phyloP scores from a whole-genome alignment of 2,113 vertebrate species.

The Indicator indicator region DNA sequence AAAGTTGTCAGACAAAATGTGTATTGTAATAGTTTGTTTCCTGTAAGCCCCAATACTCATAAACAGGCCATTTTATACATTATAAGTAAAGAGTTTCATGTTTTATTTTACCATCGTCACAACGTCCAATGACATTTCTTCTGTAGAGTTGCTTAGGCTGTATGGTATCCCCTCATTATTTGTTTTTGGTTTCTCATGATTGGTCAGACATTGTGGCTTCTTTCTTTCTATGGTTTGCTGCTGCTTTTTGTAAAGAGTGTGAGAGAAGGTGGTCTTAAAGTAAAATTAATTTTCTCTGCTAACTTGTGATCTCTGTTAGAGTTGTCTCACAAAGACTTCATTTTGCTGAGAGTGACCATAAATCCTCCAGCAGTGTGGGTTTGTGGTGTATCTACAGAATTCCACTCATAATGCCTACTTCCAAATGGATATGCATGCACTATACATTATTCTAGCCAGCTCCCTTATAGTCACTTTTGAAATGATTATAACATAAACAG shows the following conservation, averaged over 20 bases:
- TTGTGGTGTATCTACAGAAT: neutral
- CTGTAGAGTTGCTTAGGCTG: neutral
- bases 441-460: neutral
- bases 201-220: neutral
- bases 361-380: neutral
- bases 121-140: neutral
- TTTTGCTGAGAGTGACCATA: neutral
- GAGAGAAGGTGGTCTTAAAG: neutral
- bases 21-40: neutral
- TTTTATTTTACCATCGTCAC: neutral
- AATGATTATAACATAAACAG: neutral
- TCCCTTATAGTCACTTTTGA: neutral
- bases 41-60: neutral
- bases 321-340: neutral
- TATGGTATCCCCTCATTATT: neutral
- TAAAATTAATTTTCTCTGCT: neutral
- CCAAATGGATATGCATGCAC: neutral
- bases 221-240: neutral
- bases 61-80: neutral
- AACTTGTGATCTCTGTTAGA: neutral
- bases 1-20: neutral
- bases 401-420: neutral
- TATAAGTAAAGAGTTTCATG: neutral
- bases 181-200: neutral
- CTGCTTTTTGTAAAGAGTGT: neutral